These are phyloP conservation scores for Creontiades dilutus DNA, from an alignment of 2,888 invertebrate genomes.

Conservation along the genomic window DNA sequence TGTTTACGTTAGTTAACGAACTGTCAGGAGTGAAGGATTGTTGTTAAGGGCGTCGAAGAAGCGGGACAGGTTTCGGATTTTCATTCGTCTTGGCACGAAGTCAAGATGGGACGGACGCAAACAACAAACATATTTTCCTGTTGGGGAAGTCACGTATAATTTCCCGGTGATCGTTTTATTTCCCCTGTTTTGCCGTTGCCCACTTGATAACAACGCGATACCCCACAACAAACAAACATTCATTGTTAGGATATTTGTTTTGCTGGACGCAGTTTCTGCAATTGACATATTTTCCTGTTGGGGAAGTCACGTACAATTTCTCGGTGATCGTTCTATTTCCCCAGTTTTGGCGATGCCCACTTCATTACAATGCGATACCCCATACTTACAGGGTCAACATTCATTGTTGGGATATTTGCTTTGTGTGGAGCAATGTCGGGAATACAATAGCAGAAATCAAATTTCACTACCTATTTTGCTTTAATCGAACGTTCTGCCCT, in stretches of 20 bases:
- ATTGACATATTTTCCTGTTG: background rate
- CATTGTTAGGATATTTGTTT: too few species aligned
- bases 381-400: too few species aligned
- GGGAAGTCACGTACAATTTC: background rate
- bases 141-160: background rate
- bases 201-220: background rate
- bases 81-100: constrained; percentile 25
- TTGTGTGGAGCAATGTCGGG: too few species aligned
- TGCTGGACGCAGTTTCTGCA: too few species aligned
- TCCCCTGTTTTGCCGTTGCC: background rate
- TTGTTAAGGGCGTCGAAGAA: background rate
- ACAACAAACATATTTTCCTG: background rate
- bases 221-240: too few species aligned
- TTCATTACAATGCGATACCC: background rate
- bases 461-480: too few species aligned
- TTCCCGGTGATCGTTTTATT: background rate
- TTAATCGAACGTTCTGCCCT: too few species aligned
- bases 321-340: background rate
- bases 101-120: constrained; percentile 5
- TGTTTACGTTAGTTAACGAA: constrained; percentile 25
- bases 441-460: too few species aligned
- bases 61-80: background rate
- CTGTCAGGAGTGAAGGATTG: constrained; percentile 21
- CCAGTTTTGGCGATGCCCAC: background rate
- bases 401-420: too few species aligned